phyloP scores from a whole-genome alignment of 2,797 vertebrate genomes.

The Streptopelia turtur region DNA sequence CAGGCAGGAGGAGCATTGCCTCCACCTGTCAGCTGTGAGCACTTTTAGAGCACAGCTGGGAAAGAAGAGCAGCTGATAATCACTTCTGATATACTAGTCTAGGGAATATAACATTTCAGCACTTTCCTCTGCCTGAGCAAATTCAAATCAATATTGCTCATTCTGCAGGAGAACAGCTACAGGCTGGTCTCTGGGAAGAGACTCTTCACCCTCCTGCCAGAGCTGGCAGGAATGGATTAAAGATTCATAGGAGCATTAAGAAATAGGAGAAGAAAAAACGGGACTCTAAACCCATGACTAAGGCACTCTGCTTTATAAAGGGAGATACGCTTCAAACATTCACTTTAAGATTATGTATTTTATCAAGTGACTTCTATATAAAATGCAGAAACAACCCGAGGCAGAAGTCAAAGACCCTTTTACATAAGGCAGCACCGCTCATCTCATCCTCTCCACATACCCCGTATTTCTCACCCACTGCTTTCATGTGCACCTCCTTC shows the following conservation, averaged over 20 bases:
- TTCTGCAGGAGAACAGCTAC: background rate
- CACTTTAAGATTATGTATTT: background rate
- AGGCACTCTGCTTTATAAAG: background rate
- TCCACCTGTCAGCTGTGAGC: background rate
- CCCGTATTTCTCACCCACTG: fast-evolving
- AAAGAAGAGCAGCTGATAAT: background rate
- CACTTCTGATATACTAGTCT: background rate
- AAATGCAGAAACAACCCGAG: background rate
- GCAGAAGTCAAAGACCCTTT: background rate
- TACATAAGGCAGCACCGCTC: no score
- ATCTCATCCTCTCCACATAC: background rate
- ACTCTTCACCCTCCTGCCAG: background rate
- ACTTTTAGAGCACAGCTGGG: background rate
- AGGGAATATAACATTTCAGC: background rate
- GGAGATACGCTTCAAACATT: background rate
- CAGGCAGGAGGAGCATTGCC: background rate
- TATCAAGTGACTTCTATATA: background rate
- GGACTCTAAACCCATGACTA: background rate
- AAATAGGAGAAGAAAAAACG: background rate
- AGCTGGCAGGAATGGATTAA: background rate
- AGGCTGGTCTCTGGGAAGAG: background rate
- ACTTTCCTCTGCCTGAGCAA: background rate
- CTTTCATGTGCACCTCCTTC: fast-evolving
- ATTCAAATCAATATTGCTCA: background rate
- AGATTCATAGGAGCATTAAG: background rate